These are phyloP conservation scores for Catocala fraxini DNA, from an alignment of 2,888 invertebrate genomes.

Conservation along the genomic window DNA sequence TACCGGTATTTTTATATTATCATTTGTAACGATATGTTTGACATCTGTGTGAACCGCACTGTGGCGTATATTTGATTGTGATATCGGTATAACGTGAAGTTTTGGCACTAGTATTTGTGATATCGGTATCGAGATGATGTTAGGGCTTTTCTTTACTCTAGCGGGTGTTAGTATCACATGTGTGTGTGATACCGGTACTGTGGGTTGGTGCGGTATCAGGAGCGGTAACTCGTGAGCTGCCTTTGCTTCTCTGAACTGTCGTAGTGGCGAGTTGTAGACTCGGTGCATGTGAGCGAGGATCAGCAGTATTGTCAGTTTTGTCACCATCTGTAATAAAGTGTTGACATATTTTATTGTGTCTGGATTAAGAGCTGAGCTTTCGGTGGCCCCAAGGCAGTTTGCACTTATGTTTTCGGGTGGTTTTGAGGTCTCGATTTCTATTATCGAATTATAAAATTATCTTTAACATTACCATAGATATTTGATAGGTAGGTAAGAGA, in stretches of 20 bases:
- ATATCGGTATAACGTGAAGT: constrained; percentile 70
- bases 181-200: constrained; percentile 18
- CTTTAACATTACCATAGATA: too few species aligned
- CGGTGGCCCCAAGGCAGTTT: too few species aligned
- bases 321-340: constrained; percentile 64
- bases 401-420: too few species aligned
- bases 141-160: constrained; percentile 61
- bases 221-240: constrained; percentile 34
- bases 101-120: constrained; percentile 56
- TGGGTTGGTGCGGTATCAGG: constrained; percentile 34
- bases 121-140: constrained; percentile 61
- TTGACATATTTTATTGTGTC: neutral
- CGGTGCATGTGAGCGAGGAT: constrained; percentile 51
- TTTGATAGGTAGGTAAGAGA: too few species aligned
- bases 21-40: constrained; percentile 56
- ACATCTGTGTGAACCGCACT: constrained; percentile 55
- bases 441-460: too few species aligned
- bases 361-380: too few species aligned
- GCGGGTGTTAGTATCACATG: constrained; percentile 27
- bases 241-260: constrained; percentile 37
- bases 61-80: constrained; percentile 65
- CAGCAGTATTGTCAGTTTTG: constrained; percentile 53
- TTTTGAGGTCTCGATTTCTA: too few species aligned
- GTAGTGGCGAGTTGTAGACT: constrained; percentile 51
- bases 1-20: constrained; percentile 60